Conservation (phyloP, 2,113 vertebrate genomes). For the Chaetura pelagica region DNA sequence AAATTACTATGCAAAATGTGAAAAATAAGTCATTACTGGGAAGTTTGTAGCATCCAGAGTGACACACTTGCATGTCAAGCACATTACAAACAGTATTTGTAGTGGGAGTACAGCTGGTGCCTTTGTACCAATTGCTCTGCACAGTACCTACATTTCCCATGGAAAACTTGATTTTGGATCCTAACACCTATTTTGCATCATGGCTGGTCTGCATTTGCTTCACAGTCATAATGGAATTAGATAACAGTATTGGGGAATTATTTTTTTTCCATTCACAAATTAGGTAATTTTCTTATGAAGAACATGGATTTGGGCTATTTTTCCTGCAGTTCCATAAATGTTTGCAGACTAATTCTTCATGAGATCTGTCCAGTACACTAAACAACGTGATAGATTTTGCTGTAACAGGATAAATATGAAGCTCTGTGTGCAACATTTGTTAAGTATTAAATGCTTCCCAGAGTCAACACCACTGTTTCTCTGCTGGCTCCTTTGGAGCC, state of each 20-base stretch:
- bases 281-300: neutral
- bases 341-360: constrained; percentile 20
- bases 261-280: neutral
- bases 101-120: neutral
- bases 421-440: neutral
- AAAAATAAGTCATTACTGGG: neutral
- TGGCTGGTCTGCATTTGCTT: neutral
- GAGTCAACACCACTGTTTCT: neutral
- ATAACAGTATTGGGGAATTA: neutral
- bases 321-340: neutral
- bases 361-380: neutral
- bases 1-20: neutral
- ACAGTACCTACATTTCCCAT: neutral
- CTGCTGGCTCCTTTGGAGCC: neutral
- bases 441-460: neutral
- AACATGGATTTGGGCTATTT: neutral
- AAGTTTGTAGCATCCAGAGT: fast-evolving
- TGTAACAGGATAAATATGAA: neutral
- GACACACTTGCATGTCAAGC: neutral
- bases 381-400: neutral
- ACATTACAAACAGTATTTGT: neutral
- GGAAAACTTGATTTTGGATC: neutral
- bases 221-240: neutral
- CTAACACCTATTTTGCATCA: neutral
- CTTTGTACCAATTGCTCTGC: neutral